These are phyloP conservation scores for Regulus satrapa DNA, from an alignment of 2,113 vertebrate species.

Conservation along the genomic window DNA sequence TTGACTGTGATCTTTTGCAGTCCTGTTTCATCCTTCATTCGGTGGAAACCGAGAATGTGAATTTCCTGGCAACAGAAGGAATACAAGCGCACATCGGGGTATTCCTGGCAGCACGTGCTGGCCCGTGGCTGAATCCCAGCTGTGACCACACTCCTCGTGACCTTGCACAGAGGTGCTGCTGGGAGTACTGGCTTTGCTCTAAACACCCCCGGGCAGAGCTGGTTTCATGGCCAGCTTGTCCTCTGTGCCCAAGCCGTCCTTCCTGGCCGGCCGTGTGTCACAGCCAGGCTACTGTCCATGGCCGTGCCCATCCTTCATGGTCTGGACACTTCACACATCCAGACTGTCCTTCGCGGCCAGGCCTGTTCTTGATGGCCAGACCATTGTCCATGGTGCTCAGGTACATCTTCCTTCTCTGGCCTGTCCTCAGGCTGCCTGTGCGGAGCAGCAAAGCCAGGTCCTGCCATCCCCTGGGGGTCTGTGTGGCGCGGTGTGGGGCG, in stretches of 20 bases:
- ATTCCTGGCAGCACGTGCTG: fast-evolving
- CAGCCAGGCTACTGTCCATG: background rate
- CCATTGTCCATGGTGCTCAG: too few species aligned
- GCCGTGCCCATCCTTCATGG: background rate
- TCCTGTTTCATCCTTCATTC: background rate
- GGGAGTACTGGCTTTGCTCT: background rate
- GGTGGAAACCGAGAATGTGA: fast-evolving
- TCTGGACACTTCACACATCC: background rate
- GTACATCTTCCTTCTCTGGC: fast-evolving
- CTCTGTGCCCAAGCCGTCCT: background rate
- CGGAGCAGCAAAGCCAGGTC: background rate
- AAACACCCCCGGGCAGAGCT: fast-evolving
- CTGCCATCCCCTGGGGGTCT: background rate
- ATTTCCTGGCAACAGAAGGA: background rate
- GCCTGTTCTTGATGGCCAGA: background rate
- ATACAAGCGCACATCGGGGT: fast-evolving
- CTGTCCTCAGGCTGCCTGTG: background rate
- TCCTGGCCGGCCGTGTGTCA: too few species aligned
- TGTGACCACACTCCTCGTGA: fast-evolving
- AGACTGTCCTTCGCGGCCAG: background rate
- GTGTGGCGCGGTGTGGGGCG: too few species aligned
- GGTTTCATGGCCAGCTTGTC: background rate
- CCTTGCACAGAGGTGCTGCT: background rate
- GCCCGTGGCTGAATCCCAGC: background rate
- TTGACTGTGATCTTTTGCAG: background rate